Conservation (phyloP, 2,888 invertebrate species). For the Cantharis nigra region DNA sequence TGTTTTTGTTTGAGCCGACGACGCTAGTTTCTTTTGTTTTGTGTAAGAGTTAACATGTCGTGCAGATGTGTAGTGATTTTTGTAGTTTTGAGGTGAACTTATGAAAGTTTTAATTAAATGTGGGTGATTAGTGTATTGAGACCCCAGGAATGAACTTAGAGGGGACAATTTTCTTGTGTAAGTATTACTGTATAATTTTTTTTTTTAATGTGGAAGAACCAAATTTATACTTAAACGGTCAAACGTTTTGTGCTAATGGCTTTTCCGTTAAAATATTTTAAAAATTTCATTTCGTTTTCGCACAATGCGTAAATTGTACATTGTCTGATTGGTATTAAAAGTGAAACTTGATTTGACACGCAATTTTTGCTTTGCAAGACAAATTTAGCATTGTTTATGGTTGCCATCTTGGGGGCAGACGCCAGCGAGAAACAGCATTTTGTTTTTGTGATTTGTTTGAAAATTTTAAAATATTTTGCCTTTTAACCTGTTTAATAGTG, state of each 20-base stretch:
- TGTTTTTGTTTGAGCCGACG: background rate
- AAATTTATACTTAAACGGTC: background rate
- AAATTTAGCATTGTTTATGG: background rate
- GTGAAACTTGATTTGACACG: no score
- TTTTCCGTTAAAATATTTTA: background rate
- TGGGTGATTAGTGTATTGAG: background rate
- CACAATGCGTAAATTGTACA: no score
- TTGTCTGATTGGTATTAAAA: no score
- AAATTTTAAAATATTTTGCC: no score
- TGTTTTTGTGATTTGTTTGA: no score
- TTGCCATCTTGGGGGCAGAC: background rate
- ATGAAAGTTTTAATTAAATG: background rate
- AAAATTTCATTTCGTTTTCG: background rate
- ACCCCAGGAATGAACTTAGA: background rate
- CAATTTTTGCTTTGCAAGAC: no score
- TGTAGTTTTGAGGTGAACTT: no score
- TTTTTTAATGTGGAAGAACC: background rate
- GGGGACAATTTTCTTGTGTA: background rate
- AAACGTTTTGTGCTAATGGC: background rate
- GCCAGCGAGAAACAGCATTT: background rate
- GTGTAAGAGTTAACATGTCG: background rate
- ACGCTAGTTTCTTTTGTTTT: background rate
- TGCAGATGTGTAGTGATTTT: background rate
- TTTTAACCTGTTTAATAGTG: no score
- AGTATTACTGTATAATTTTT: background rate